Conservation (phyloP, 2,797 vertebrate species). For the Gorsachius magnificus region DNA sequence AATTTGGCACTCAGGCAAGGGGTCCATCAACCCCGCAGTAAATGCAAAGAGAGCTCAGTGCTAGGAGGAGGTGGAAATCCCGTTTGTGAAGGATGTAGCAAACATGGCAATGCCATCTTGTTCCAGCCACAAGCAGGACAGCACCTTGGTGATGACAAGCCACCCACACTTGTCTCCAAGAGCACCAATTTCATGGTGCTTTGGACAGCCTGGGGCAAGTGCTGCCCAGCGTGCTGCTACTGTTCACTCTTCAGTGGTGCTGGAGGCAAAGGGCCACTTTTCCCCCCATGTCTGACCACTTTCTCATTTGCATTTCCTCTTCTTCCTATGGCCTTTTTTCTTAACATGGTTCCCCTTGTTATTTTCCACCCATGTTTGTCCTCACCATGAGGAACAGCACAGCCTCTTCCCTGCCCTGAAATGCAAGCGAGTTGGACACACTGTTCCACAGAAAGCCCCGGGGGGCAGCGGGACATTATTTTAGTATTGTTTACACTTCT, state of each 20-base stretch:
- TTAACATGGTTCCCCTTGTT: background rate
- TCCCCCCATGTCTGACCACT: accelerated
- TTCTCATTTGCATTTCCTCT: background rate
- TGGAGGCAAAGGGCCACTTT: background rate
- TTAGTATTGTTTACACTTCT: slow-evolving; percentile 73
- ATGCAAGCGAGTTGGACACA: background rate
- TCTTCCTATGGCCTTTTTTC: background rate
- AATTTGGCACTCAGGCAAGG: background rate
- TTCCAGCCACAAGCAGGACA: background rate
- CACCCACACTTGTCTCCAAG: background rate
- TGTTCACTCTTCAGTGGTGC: accelerated
- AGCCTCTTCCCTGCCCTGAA: slow-evolving; percentile 47
- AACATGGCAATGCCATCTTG: background rate
- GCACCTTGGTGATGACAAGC: background rate
- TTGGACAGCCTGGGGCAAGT: background rate
- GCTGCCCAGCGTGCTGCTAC: too few species aligned
- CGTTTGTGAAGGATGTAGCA: background rate
- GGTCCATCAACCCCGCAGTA: background rate
- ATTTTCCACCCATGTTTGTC: slow-evolving; percentile 11
- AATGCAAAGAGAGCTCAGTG: background rate
- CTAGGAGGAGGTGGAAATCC: background rate
- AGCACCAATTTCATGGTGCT: background rate
- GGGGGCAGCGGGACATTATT: slow-evolving; percentile 69
- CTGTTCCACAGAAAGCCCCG: background rate
- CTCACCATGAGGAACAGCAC: background rate